phyloP scores from a whole-genome alignment of 2,113 vertebrate genomes.

The Xyrauchen texanus region DNA sequence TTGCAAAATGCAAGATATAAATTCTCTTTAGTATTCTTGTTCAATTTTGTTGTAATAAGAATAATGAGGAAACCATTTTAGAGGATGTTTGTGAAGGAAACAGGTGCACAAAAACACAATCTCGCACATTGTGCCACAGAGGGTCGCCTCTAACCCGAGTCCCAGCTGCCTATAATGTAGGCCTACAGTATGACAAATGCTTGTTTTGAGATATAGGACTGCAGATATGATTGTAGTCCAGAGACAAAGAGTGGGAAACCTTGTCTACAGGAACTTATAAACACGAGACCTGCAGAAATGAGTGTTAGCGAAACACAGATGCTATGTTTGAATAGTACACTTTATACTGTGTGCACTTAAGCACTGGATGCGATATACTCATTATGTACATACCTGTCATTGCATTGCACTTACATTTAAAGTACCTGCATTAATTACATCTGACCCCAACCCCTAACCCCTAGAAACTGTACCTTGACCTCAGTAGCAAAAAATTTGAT shows the following conservation, averaged over 20 bases:
- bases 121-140: conserved; percentile 36
- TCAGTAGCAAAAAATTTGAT: too few species aligned
- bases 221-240: conserved; percentile 65
- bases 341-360: neutral
- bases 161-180: conserved; percentile 62
- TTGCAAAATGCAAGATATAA: too few species aligned
- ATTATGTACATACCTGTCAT: too few species aligned
- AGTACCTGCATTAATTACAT: too few species aligned
- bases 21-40: conserved; percentile 24
- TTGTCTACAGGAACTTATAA: conserved; percentile 49
- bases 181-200: conserved; percentile 50
- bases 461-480: too few species aligned
- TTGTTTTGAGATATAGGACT: conserved; percentile 58
- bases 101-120: conserved; percentile 65
- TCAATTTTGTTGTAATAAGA: conserved; percentile 42
- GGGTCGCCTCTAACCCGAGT: too few species aligned
- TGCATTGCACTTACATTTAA: too few species aligned
- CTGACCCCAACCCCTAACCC: too few species aligned
- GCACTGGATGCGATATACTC: too few species aligned
- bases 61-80: conserved; percentile 50
- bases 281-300: conserved; percentile 6
- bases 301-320: neutral
- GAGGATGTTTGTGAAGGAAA: conserved; percentile 67
- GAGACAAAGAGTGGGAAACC: conserved; percentile 60
- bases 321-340: neutral